Conservation (phyloP, 1,140 invertebrate species). For the Brachionus angularis region DNA sequence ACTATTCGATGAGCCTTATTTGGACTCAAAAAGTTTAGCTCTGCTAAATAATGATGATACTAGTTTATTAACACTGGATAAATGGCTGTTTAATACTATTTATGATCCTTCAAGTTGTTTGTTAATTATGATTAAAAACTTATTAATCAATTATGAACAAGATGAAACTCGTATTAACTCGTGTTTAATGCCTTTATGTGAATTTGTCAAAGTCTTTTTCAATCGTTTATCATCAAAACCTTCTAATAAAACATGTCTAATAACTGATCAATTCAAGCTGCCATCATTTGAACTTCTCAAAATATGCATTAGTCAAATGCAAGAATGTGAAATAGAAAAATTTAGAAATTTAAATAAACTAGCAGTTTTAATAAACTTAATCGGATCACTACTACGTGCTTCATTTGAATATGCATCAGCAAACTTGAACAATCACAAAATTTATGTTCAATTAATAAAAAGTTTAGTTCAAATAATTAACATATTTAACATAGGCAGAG, state of each 20-base stretch:
- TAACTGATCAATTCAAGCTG: neutral
- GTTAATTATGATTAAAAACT: conserved; percentile 10
- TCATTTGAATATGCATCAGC: neutral
- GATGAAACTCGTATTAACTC: conserved; percentile 35
- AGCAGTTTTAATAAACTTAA: conserved; percentile 19
- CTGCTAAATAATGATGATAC: neutral
- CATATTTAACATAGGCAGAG: conserved; percentile 33
- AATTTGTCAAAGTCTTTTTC: neutral
- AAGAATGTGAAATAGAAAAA: conserved; percentile 42
- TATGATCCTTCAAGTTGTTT: conserved; percentile 4
- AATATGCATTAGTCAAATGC: conserved; percentile 33
- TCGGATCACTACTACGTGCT: neutral
- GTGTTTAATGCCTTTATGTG: conserved; percentile 9
- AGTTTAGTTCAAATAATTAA: conserved; percentile 37
- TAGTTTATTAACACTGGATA: neutral
- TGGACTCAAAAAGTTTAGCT: neutral
- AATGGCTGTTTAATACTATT: conserved; percentile 24
- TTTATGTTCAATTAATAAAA: neutral
- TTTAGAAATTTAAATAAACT: conserved; percentile 37
- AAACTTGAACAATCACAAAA: neutral
- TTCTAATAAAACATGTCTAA: no score
- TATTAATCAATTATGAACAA: conserved; percentile 34
- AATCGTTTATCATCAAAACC: neutral
- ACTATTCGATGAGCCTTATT: conserved; percentile 1
- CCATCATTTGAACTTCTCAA: conserved; percentile 32